Percentiles rank a stretch among this genome's conserved stretches.
Evolutionary conservation across 1,140 invertebrate species (phyloP).

Genomic region (Venturia canescens): DNA sequence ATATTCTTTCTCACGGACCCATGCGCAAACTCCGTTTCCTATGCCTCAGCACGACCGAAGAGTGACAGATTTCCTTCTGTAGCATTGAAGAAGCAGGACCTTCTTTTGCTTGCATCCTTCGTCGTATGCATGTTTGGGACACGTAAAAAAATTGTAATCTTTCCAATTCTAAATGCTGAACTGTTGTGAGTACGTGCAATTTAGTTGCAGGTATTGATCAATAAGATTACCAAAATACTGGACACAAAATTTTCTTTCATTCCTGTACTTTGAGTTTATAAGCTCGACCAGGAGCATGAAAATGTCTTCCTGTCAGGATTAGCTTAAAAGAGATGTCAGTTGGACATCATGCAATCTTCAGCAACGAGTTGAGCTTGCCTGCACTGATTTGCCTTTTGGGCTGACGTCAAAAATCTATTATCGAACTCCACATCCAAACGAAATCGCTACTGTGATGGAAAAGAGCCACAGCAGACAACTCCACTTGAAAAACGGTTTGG

Average conservation of each 20-base stretch:
- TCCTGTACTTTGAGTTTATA: too few species aligned
- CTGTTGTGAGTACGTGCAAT: too few species aligned
- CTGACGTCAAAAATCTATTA: not conserved
- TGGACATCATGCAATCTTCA: not conserved
- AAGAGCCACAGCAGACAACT: not conserved
- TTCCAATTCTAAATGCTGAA: too few species aligned
- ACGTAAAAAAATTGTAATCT: too few species aligned
- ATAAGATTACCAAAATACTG: too few species aligned
- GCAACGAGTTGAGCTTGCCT: too few species aligned
- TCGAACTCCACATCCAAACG: not conserved
- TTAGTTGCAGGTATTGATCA: too few species aligned
- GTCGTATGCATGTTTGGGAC: not conserved
- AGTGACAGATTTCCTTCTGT: conserved; percentile 3
- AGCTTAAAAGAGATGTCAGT: not conserved
- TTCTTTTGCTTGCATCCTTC: not conserved
- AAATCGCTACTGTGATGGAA: not conserved
- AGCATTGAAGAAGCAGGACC: not conserved
- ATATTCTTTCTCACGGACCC: not conserved
- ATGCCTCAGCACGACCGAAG: not conserved
- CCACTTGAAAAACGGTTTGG: conserved; percentile 9
- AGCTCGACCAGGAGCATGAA: too few species aligned
- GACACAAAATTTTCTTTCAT: too few species aligned
- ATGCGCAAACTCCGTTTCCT: not conserved
- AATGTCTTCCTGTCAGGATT: too few species aligned
- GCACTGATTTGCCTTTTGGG: not conserved